These are phyloP conservation scores for Nannospalax galili DNA, from an alignment of 2,113 vertebrate genomes.

Conservation along the genomic window DNA sequence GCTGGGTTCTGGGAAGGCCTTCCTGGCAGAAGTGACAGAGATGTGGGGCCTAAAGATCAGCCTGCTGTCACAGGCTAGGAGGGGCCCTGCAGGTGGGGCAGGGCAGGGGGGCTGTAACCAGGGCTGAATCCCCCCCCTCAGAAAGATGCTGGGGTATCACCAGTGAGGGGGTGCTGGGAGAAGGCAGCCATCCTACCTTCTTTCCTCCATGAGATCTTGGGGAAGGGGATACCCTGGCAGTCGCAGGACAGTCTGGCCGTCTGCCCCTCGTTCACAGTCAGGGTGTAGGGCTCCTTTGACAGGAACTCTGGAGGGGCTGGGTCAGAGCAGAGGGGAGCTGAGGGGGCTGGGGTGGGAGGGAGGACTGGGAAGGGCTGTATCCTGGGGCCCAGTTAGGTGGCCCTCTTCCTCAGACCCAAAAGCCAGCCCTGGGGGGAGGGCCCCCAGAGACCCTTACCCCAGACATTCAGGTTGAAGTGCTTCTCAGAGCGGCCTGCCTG, in stretches of 20 bases:
- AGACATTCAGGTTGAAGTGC: slow-evolving; percentile 81
- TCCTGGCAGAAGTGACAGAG: not conserved
- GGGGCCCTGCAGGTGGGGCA: not conserved
- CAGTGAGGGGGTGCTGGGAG: not conserved
- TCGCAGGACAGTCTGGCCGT: slow-evolving; percentile 89
- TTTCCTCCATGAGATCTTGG: slow-evolving; percentile 93
- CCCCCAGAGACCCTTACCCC: slow-evolving; percentile 80
- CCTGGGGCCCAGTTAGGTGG: not conserved
- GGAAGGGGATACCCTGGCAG: slow-evolving; percentile 90
- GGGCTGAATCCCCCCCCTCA: not conserved
- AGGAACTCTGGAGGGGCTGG: slow-evolving; percentile 84
- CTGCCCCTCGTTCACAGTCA: slow-evolving; percentile 78
- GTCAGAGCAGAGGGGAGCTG: not conserved
- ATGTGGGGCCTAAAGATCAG: not conserved
- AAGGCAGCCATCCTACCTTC: slow-evolving; percentile 85
- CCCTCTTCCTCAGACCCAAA: not conserved
- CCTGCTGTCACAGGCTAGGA: not conserved
- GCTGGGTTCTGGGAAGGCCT: not conserved
- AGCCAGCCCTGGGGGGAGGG: not conserved
- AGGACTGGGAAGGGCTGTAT: accelerated
- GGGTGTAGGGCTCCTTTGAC: accelerated
- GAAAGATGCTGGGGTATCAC: too few species aligned
- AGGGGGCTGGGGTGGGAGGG: not conserved
- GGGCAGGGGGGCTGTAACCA: too few species aligned
- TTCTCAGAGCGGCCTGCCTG: slow-evolving; percentile 74